phyloP scores from a whole-genome alignment of 2,888 invertebrate species.

The Camponotus fellah region DNA sequence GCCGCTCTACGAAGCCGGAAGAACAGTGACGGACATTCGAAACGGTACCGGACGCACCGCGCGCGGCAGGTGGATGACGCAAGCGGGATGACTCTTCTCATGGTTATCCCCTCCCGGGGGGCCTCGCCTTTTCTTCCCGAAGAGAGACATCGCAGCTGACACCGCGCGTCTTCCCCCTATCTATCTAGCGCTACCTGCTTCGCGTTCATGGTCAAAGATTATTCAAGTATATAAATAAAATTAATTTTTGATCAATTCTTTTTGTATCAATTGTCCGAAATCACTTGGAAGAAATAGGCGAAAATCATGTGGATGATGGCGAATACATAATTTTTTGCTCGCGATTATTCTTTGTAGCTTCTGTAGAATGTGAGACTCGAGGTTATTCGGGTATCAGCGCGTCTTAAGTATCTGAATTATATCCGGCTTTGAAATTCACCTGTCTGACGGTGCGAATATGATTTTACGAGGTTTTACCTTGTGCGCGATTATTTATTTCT shows the following conservation, averaged over 20 bases:
- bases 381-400: not conserved
- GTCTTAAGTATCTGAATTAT: not conserved
- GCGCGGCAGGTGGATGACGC: conserved; percentile 73
- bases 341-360: not conserved
- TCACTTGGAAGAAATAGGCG: not conserved
- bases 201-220: not conserved
- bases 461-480: conserved; percentile 20
- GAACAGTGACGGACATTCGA: conserved; percentile 56
- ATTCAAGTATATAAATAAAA: not conserved
- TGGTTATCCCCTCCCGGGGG: conserved; percentile 57
- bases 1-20: not conserved
- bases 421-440: conserved; percentile 23
- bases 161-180: conserved; percentile 51
- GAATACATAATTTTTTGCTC: not conserved
- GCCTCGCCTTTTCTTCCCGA: conserved; percentile 44
- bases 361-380: not conserved
- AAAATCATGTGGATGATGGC: not conserved
- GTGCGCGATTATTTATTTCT: conserved; percentile 28
- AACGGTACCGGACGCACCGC: conserved; percentile 68
- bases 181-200: conserved; percentile 31
- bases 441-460: not conserved
- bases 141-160: conserved; percentile 65
- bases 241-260: not conserved
- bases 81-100: conserved; percentile 67
- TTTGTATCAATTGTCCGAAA: not conserved